These are phyloP conservation scores for Telmatherina bonti DNA, from an alignment of 2,797 vertebrate species.

Conservation along the genomic window DNA sequence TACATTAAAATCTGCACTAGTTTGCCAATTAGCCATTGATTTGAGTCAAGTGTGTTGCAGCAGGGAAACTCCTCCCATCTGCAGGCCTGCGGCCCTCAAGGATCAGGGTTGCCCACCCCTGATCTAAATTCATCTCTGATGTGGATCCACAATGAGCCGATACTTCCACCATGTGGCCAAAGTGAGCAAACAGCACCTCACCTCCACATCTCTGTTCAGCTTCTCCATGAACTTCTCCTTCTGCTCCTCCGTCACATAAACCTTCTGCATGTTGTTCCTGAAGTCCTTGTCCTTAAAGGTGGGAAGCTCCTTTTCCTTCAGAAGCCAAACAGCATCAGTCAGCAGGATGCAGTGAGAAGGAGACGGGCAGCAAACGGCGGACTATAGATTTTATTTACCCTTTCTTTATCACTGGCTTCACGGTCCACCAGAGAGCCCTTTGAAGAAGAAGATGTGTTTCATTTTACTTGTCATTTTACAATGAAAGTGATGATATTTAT, in stretches of 20 bases:
- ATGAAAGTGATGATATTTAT: neutral
- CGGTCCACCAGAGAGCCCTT: conserved; percentile 94
- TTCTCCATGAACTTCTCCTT: conserved; percentile 94
- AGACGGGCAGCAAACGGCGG: neutral
- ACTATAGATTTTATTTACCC: conserved; percentile 77
- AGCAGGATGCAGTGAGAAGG: neutral
- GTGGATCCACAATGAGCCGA: too few species aligned
- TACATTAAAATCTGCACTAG: too few species aligned
- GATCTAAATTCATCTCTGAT: too few species aligned
- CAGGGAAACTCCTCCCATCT: too few species aligned
- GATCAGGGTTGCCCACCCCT: too few species aligned
- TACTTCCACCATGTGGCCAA: conserved; percentile 51
- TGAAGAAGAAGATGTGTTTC: neutral
- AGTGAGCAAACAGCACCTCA: conserved; percentile 60
- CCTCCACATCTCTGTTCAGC: conserved; percentile 94
- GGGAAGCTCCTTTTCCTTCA: conserved; percentile 92
- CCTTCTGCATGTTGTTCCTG: conserved; percentile 94
- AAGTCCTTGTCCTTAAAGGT: conserved; percentile 97
- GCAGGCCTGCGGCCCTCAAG: too few species aligned
- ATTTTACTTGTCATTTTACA: too few species aligned
- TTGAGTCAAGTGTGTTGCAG: too few species aligned
- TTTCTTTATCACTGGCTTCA: conserved; percentile 96
- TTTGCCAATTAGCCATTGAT: too few species aligned
- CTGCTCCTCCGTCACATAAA: conserved; percentile 91
- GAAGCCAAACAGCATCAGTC: neutral